A percentile compares a stretch with the other conserved stretches of the same genome.
phyloP scores from a whole-genome alignment of 2,113 vertebrate species.

The Etheostoma cragini region DNA sequence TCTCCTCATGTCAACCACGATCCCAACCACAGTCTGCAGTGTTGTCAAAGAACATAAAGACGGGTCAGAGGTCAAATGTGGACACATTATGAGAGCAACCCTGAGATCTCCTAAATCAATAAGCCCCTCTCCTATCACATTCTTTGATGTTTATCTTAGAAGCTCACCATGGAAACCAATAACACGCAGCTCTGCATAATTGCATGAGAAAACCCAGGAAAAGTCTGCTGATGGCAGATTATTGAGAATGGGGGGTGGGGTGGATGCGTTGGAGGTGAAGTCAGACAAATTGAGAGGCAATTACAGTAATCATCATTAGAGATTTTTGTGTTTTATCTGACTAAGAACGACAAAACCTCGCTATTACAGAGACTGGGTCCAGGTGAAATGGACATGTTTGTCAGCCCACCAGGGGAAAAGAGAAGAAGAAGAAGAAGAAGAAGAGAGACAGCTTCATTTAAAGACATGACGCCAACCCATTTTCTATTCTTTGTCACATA shows the following conservation, averaged over 20 bases:
- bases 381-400: constrained; percentile 34
- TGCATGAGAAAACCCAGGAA: constrained; percentile 64
- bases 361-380: constrained; percentile 37
- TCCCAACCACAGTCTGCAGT: constrained; percentile 32
- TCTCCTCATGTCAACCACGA: constrained; percentile 20
- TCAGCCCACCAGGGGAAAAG: not conserved
- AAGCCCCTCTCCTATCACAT: constrained; percentile 55
- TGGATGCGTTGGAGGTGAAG: constrained; percentile 43
- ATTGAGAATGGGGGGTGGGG: not conserved
- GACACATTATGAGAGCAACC: constrained; percentile 53
- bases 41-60: constrained; percentile 66
- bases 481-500: constrained; percentile 1
- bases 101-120: constrained; percentile 67
- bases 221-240: constrained; percentile 53
- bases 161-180: constrained; percentile 70
- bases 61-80: constrained; percentile 64
- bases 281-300: constrained; percentile 77
- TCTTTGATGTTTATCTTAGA: constrained; percentile 73
- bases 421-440: not conserved
- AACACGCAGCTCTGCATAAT: constrained; percentile 55
- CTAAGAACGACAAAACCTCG: constrained; percentile 59
- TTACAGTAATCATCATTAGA: constrained; percentile 78
- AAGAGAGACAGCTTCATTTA: not conserved
- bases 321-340: constrained; percentile 68
- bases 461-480: not conserved